phyloP scores from a whole-genome alignment of 2,797 vertebrate genomes.

The Eulemur coronatus region DNA sequence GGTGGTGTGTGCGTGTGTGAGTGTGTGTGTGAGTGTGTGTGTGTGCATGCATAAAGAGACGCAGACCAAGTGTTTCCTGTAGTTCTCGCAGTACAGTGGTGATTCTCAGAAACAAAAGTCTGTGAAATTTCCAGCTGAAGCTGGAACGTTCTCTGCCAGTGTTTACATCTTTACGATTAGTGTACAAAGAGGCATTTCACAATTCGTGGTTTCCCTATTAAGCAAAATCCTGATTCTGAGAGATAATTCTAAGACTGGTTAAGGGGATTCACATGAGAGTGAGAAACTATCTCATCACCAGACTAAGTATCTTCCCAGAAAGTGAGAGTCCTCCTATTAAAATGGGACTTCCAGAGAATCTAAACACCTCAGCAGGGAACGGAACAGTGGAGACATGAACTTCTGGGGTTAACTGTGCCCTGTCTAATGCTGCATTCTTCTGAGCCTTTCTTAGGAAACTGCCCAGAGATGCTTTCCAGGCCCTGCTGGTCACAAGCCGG shows the following conservation, averaged over 20 bases:
- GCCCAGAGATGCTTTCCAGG: neutral
- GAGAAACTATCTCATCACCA: neutral
- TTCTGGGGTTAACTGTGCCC: neutral
- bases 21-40: fast-evolving
- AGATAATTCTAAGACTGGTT: neutral
- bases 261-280: neutral
- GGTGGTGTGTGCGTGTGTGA: neutral
- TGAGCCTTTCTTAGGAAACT: neutral
- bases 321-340: neutral
- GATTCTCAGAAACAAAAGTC: neutral
- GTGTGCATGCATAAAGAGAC: too few relatives aligned
- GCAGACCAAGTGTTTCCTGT: neutral
- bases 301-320: neutral
- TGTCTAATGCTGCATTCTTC: neutral
- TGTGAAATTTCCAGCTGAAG: neutral
- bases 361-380: neutral
- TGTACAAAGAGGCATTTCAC: neutral
- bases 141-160: neutral
- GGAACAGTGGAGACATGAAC: neutral
- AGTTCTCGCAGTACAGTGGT: neutral
- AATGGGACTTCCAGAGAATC: neutral
- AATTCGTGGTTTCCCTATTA: neutral
- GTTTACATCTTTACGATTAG: neutral
- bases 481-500: neutral
- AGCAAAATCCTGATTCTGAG: neutral